Conservation (phyloP, 2,797 vertebrate genomes). For the Pseudomugil gertrudae region DNA sequence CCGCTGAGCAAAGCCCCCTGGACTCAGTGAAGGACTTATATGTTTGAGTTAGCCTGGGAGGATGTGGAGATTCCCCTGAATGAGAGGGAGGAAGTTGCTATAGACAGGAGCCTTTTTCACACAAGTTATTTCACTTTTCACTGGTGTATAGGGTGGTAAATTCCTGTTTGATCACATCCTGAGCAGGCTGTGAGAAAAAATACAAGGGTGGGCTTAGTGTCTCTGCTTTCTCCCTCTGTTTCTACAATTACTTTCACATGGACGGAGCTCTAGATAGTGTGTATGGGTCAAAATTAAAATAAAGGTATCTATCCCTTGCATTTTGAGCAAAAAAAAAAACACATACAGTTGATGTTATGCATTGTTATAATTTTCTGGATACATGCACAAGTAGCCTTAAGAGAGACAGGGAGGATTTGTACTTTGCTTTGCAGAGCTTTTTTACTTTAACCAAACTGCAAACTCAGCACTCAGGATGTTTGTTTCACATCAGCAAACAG, state of each 20-base stretch:
- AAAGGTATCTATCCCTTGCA: background rate
- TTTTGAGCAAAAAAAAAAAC: background rate
- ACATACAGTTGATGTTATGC: background rate
- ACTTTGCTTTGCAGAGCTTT: background rate
- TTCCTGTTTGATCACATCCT: too few relatives aligned
- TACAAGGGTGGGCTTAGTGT: too few relatives aligned
- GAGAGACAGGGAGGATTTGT: too few relatives aligned
- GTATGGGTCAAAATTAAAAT: background rate
- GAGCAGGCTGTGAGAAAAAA: too few relatives aligned
- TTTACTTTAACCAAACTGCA: constrained; percentile 2
- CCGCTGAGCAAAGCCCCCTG: background rate
- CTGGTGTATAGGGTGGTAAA: too few relatives aligned
- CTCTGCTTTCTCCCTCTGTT: background rate
- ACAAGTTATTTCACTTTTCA: background rate
- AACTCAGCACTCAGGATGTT: constrained; percentile 3
- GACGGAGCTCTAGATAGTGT: background rate
- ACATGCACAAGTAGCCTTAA: background rate
- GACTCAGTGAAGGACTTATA: background rate
- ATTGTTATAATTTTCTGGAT: background rate
- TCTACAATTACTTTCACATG: background rate
- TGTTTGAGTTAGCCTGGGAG: background rate
- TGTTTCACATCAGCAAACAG: constrained; percentile 1
- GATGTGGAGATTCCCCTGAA: background rate
- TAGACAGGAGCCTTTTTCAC: background rate
- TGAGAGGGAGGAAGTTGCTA: background rate